Percentiles rank a stretch among this genome's conserved stretches.
These are phyloP conservation scores for Heliconius melpomene DNA, from an alignment of 1,140 invertebrate genomes.

Conservation along the genomic window DNA sequence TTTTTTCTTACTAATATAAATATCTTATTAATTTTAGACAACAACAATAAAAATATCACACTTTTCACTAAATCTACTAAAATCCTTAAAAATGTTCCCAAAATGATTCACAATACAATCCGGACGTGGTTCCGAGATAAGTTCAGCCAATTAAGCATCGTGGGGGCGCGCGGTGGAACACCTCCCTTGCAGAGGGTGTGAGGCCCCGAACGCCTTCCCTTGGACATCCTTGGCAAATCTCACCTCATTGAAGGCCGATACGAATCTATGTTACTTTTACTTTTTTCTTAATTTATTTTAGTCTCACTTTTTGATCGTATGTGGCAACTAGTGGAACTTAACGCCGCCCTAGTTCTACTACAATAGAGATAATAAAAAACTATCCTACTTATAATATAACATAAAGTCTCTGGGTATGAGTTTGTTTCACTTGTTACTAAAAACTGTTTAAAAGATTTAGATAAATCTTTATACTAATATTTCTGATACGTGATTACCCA, in stretches of 20 bases:
- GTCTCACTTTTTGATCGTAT: neutral
- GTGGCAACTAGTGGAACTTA: neutral
- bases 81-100: neutral
- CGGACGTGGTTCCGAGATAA: conserved; percentile 16
- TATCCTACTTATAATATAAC: no score
- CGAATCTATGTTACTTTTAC: neutral
- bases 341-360: neutral
- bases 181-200: neutral
- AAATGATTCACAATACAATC: conserved; percentile 3
- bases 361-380: neutral
- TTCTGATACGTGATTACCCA: no score
- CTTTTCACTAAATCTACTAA: neutral
- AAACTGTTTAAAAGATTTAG: no score
- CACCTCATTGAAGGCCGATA: conserved; percentile 21
- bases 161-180: conserved; percentile 16
- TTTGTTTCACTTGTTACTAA: no score
- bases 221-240: conserved; percentile 15
- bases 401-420: no score
- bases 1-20: neutral
- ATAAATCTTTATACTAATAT: no score
- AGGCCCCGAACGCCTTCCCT: neutral
- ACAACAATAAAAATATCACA: neutral
- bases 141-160: conserved; percentile 25
- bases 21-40: neutral
- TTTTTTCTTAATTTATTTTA: neutral